Evolutionary conservation across 2,888 invertebrate genomes (phyloP), one percentile per base, ranked within the genome.

Genomic region (Panzeria rudis): DNA sequence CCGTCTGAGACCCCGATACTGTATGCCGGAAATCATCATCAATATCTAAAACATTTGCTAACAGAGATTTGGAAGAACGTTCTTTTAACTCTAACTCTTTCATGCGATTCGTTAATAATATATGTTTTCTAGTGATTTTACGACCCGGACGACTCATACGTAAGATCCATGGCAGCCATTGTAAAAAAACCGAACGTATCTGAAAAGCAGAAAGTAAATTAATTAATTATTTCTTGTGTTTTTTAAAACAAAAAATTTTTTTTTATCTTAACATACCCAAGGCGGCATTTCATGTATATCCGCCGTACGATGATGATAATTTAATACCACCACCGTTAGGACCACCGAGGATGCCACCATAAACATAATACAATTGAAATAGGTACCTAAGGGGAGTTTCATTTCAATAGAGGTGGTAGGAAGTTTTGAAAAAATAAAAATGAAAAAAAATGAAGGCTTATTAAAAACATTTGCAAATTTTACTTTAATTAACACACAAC

Each of bases 361-460:
- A 94, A 99, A 97, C 99, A 99, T 99, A 94, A 98, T 98, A 95
- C 98, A 98, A 94, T 98, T 98, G 96, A 99, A 99, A 94, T 99
- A 99, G 89, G 98, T 98, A 92, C 98, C 98, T 98, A 94, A 66
- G 44, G 29, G 89, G 93, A 52, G 64, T 69, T 41, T 41, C 25
- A 50, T 75, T 86, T 79, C 38, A 44, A 56, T 61, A 32, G 23
- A 13, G 29, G 29, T 2, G 29, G 29, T 29, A 35, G 52, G 56
- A 13, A 38, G 38, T 66, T 78, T 89, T 89, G 87, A 90, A 41
- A 91, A 91, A 89, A 61, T 6, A 66, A 78, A 80, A 77, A 66
- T n/a, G 38, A 32, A 64, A 79, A 86, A 84, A 77, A 77, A 64
- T 61, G 35, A 29, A 41, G 38, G 54, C 38, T 56, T 20, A 73